Evolutionary conservation across 2,113 vertebrate species (phyloP).

Genomic region (Heptranchias perlo): DNA sequence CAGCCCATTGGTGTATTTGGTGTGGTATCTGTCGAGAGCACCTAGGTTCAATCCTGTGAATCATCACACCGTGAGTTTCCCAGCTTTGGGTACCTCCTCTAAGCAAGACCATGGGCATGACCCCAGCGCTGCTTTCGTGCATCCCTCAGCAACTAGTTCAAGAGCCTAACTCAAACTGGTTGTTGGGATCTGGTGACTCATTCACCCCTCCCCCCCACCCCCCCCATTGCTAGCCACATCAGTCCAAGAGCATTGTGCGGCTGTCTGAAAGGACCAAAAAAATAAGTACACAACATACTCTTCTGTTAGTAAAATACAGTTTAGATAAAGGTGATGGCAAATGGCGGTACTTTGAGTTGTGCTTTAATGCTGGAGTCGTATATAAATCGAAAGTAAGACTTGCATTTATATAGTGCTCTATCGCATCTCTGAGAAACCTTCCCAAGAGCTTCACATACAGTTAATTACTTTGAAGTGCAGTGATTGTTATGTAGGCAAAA

Average conservation of each 20-base stretch:
- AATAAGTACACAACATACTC: conserved; percentile 9
- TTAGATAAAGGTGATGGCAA: background rate
- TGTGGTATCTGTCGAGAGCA: background rate
- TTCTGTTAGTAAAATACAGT: background rate
- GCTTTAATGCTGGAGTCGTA: background rate
- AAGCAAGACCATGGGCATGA: background rate
- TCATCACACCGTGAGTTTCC: background rate
- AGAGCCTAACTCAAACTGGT: background rate
- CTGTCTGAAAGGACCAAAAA: background rate
- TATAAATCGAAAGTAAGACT: background rate
- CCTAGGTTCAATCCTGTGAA: background rate
- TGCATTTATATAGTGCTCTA: conserved; percentile 25
- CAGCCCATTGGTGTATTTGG: background rate
- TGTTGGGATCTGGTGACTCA: background rate
- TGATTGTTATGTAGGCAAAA: conserved; percentile 1
- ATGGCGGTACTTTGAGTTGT: too few species aligned
- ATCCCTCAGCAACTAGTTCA: background rate
- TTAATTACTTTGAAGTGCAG: conserved; percentile 17
- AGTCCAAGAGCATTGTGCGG: background rate
- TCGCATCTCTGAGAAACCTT: background rate
- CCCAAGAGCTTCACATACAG: too few species aligned
- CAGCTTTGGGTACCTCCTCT: background rate
- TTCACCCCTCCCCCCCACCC: background rate
- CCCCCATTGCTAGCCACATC: background rate
- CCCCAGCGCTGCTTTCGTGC: background rate